Evolutionary conservation across 2,113 vertebrate species (phyloP).

Genomic region (Mobula birostris): DNA sequence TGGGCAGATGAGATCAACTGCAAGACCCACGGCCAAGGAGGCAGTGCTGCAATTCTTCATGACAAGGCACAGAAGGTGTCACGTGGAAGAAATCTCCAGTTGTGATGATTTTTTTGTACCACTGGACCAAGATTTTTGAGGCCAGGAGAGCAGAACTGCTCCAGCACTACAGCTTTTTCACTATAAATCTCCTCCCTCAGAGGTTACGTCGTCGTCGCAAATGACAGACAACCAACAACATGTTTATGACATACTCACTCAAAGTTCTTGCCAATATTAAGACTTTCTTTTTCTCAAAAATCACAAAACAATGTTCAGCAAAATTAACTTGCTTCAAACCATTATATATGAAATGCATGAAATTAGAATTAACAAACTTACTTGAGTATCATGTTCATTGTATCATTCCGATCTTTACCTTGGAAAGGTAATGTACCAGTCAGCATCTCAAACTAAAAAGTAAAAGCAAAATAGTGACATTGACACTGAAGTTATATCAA

Average conservation of each 20-base stretch:
- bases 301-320: not conserved
- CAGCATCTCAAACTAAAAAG: slow-evolving; percentile 88
- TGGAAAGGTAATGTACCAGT: slow-evolving; percentile 93
- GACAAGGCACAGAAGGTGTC: no score
- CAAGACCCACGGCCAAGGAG: no score
- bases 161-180: no score
- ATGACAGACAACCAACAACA: not conserved
- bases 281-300: not conserved
- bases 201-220: no score
- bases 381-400: slow-evolving; percentile 99
- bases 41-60: no score
- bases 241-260: not conserved
- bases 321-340: not conserved
- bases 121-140: no score
- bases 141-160: no score
- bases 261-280: not conserved
- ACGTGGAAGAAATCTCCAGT: no score
- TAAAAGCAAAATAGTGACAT: slow-evolving; percentile 41
- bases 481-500: not conserved
- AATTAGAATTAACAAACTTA: slow-evolving; percentile 57
- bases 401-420: slow-evolving; percentile 95
- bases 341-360: not conserved
- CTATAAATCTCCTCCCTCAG: no score
- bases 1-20: no score
- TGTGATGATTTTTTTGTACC: no score